These are phyloP conservation scores for Enchytraeus crypticus DNA, from an alignment of 2,888 invertebrate species.

Conservation along the genomic window DNA sequence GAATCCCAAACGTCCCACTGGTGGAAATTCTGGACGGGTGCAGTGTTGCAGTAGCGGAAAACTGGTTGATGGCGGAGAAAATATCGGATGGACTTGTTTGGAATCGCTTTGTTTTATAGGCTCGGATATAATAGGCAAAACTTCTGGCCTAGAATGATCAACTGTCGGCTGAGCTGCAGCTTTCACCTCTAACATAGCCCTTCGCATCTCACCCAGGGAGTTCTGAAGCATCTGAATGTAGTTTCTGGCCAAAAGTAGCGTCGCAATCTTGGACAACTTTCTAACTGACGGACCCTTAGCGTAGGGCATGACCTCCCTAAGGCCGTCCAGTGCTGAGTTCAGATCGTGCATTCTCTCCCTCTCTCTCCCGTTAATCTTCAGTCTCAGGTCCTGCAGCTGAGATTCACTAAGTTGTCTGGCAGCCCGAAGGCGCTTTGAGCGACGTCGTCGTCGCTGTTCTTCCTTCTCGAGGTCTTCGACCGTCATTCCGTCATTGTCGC, in stretches of 20 bases:
- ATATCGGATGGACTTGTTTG: too few species aligned
- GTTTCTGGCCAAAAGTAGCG: conserved; percentile 44
- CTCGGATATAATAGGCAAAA: not conserved
- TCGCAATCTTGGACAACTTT: conserved; percentile 46
- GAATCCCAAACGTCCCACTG: too few species aligned
- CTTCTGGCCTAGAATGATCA: not conserved
- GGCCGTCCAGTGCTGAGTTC: conserved; percentile 48
- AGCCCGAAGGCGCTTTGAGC: too few species aligned
- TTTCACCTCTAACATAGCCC: too few species aligned
- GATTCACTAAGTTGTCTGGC: conserved; percentile 25
- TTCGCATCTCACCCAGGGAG: conserved; percentile 45
- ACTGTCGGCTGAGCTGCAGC: too few species aligned
- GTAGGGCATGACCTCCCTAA: conserved; percentile 48
- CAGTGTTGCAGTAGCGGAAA: not conserved
- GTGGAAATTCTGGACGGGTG: too few species aligned
- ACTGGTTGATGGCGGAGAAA: not conserved
- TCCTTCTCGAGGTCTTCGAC: too few species aligned
- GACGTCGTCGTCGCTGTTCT: too few species aligned
- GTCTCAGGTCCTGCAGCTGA: conserved; percentile 39
- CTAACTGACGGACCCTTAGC: conserved; percentile 46
- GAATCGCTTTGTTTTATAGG: not conserved
- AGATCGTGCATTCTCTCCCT: conserved; percentile 52
- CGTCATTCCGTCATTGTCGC: too few species aligned
- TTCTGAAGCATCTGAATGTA: conserved; percentile 45
- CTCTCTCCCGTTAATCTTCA: conserved; percentile 51